These are phyloP conservation scores for Calliphora vomitoria DNA, from an alignment of 2,888 invertebrate species.

Conservation along the genomic window DNA sequence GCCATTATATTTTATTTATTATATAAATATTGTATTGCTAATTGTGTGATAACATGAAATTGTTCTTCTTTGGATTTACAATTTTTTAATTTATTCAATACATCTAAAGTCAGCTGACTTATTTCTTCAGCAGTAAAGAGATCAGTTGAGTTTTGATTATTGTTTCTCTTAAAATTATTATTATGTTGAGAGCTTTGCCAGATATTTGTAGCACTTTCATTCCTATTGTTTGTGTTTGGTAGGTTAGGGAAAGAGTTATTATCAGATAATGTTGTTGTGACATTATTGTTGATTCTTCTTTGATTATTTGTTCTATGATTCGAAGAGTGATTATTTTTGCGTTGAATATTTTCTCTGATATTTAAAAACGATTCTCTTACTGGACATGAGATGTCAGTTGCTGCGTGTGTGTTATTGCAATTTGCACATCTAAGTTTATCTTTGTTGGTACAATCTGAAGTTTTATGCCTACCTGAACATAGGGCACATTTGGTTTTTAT, in stretches of 20 bases:
- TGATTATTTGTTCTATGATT: background rate
- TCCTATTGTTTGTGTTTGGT: background rate
- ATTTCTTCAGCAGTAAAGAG: slow-evolving; percentile 46
- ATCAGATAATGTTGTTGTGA: background rate
- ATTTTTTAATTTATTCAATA: slow-evolving; percentile 45
- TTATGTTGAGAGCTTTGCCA: background rate
- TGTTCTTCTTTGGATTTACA: slow-evolving; percentile 56
- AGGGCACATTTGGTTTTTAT: background rate
- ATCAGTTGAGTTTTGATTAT: background rate
- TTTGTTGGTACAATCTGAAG: no score
- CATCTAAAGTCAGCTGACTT: slow-evolving; percentile 34
- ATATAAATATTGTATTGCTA: slow-evolving; percentile 60
- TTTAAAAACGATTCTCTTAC: slow-evolving; percentile 6
- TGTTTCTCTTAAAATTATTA: background rate
- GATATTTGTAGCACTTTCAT: background rate
- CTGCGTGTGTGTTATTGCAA: slow-evolving; percentile 61
- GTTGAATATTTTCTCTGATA: slow-evolving; percentile 22
- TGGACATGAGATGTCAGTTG: slow-evolving; percentile 65
- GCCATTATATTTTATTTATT: slow-evolving; percentile 33
- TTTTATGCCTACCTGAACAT: no score
- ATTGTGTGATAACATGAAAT: slow-evolving; percentile 61
- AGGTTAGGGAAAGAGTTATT: slow-evolving; percentile 1
- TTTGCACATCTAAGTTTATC: slow-evolving; percentile 59
- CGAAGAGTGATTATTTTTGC: background rate
- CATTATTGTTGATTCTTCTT: background rate